Evolutionary conservation across 2,888 invertebrate species (phyloP), one percentile per base, ranked within the genome.

Genomic region (Trissonchulus latispiculum): DNA sequence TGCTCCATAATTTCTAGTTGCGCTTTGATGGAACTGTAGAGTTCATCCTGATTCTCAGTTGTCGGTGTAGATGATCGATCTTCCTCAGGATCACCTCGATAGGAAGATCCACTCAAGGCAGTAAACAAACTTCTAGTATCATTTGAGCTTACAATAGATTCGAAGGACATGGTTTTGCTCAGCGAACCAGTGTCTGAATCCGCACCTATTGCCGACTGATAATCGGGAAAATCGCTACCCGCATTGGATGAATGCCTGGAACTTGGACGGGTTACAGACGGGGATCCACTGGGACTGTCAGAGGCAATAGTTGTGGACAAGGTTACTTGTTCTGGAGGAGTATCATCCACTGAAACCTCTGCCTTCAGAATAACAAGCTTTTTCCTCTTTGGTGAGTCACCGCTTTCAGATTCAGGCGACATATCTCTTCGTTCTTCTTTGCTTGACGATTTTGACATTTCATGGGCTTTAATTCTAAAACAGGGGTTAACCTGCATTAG

Each of bases 1-100:
- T 72, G 61, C 68, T 79, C 75, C 73, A 71, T 75, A n/a, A 67
- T 64, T 32, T 73, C 73, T 37, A 73, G 59, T 35, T 73, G 70
- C 1, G 67, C 31, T 29, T 66, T 59, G 33, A 74, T 61, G 31
- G 73, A 32, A 28, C 64, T 69, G 59, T n/a, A 48, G 15, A 35
- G 29, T 15, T 31, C 36, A 29, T 72, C 71, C 33, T 67, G n/a
- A 15, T n/a, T 28, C 48, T 62, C 36, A 2, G 81, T 80, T n/a
- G n/a, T n/a, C 74, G 81, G 80, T 74, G 82, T 82, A 36, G 80
- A 77, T 23, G 81, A 71, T 61, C 83, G 76, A 71, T 78, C 67
- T 29, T 59, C 32, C 61, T 48, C 48, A 35, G 69, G 61, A 18
- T 3, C 48, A 28, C 28, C 72, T 36, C 62, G 59, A 31, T 70